phyloP scores from a whole-genome alignment of 92 coral and sea anemone genomes.

The Zoanthus gigantus region DNA sequence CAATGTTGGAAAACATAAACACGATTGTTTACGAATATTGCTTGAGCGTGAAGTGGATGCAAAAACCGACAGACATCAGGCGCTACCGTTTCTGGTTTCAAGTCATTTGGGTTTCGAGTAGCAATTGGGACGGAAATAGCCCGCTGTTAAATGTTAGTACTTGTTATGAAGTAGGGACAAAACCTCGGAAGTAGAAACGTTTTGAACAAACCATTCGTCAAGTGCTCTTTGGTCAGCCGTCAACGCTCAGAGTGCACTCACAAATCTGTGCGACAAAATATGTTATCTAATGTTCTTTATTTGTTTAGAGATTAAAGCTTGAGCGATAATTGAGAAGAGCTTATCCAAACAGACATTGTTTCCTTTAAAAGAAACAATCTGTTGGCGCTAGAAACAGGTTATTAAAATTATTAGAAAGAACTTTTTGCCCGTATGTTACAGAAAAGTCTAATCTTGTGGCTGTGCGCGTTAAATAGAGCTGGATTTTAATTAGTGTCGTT shows the following conservation, averaged over 20 bases:
- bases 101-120: constrained; percentile 7
- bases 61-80: constrained; percentile 34
- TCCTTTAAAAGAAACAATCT: constrained; percentile 15
- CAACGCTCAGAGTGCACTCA: background rate
- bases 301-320: constrained; percentile 30
- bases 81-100: constrained; percentile 4
- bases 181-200: constrained; percentile 36
- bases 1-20: background rate
- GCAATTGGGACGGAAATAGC: constrained; percentile 12
- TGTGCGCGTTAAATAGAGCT: background rate
- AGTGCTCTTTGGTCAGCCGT: constrained; percentile 8
- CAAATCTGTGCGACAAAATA: background rate
- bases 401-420: background rate
- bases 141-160: constrained; percentile 18
- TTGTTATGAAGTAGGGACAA: constrained; percentile 1
- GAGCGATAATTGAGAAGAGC: background rate
- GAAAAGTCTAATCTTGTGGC: background rate
- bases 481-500: background rate
- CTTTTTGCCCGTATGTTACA: background rate
- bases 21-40: background rate
- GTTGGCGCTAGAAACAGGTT: constrained; percentile 19
- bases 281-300: background rate
- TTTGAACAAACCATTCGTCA: constrained; percentile 5
- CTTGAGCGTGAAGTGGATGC: background rate
- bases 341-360: background rate